phyloP scores from a whole-genome alignment of 2,797 vertebrate genomes.

The Phoebastria nigripes region DNA sequence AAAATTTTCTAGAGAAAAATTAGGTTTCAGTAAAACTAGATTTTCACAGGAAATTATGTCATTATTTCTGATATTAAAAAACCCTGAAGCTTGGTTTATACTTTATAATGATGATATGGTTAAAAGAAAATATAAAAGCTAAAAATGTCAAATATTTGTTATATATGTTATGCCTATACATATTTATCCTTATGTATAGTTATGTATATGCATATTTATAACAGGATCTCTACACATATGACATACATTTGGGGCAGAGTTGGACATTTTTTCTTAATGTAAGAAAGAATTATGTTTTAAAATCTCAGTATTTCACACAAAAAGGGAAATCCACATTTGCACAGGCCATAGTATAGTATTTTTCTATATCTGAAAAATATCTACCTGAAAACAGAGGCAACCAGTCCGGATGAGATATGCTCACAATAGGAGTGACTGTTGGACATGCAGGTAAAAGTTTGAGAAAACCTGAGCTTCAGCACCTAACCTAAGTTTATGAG shows the following conservation, averaged over 20 bases:
- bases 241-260: background rate
- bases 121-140: background rate
- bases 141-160: background rate
- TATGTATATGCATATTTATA: background rate
- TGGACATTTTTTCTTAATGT: background rate
- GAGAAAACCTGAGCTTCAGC: background rate
- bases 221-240: background rate
- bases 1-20: background rate
- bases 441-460: background rate
- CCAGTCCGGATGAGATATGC: background rate
- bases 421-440: background rate
- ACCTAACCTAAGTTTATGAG: background rate
- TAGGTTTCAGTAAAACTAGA: background rate
- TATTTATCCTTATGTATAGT: rapidly evolving
- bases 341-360: background rate
- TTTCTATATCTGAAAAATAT: background rate
- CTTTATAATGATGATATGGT: background rate
- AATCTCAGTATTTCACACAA: background rate
- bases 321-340: background rate
- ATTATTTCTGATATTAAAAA: background rate
- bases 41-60: background rate
- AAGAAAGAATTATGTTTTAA: background rate
- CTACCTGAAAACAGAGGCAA: background rate
- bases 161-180: background rate
- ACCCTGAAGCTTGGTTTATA: background rate